phyloP scores from a whole-genome alignment of 1,140 invertebrate species.

The Micrasema minimum region DNA sequence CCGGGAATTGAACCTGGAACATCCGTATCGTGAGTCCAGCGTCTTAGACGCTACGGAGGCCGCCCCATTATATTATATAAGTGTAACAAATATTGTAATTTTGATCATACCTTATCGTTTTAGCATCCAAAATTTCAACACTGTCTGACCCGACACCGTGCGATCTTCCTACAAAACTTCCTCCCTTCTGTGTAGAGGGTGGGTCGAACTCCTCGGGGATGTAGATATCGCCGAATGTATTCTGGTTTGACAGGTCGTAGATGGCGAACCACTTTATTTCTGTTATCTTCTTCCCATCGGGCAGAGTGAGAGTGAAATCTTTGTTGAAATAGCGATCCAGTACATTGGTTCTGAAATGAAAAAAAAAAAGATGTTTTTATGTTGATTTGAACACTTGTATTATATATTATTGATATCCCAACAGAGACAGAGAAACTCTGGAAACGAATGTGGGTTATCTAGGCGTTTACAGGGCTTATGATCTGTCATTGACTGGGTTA shows the following conservation, averaged over 20 bases:
- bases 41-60: too few species aligned
- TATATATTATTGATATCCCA: too few species aligned
- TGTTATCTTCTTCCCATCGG: constrained; percentile 87
- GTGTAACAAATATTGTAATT: too few species aligned
- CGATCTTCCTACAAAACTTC: constrained; percentile 75
- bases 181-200: constrained; percentile 78
- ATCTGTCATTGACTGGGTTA: too few species aligned
- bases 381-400: too few species aligned
- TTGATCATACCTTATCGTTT: constrained; percentile 78
- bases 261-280: constrained; percentile 92
- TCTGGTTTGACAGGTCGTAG: constrained; percentile 87
- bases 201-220: constrained; percentile 92
- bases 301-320: constrained; percentile 84
- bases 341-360: constrained; percentile 81
- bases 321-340: constrained; percentile 87
- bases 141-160: constrained; percentile 78
- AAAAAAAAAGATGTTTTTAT: too few species aligned
- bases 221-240: constrained; percentile 90
- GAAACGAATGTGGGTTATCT: too few species aligned
- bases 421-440: too few species aligned
- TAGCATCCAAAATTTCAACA: constrained; percentile 83
- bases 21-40: too few species aligned
- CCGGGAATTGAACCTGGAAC: too few species aligned
- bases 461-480: too few species aligned
- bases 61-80: too few species aligned